Evolutionary conservation across 2,888 invertebrate genomes (phyloP), one percentile per base, ranked within the genome.

Genomic region (Autographa pulchrina): DNA sequence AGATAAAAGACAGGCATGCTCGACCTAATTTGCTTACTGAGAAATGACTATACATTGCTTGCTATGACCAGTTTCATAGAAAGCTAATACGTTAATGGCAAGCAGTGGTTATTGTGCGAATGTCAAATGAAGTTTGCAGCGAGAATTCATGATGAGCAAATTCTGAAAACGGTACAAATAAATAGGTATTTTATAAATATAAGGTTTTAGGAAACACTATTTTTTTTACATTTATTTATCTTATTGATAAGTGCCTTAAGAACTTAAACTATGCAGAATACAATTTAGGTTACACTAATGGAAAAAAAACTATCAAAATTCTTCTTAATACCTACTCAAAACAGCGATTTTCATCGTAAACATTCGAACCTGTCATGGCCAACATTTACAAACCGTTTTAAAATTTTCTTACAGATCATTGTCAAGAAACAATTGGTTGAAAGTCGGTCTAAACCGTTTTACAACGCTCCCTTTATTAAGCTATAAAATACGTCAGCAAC

Each of bases 401-500:
- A 64, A 67, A 61, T 32, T 67, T 41, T 63, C 74, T 54, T 62
- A 70, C 65, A 68, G 75, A 78, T 75, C 75, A 81, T 79, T 80
- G 68, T 62, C 67, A 60, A 75, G 75, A 82, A 85, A 85, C 83
- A 82, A 86, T 84, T 82, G 81, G 66, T 62, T 65, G 69, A 48
- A 72, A 70, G 69, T 74, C 72, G 35, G 70, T 60, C 74, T 74
- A 71, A 74, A 43, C 62, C 59, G 59, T 48, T 74, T 74, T 70
- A 70, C 41, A 69, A 70, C 78, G 6, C 5, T 77, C 70, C 75
- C 81, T 86, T 86, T 85, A 85, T 85, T 70, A 77, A 70, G 64
- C 78, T 76, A 84, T 86, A 86, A 85, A 84, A 80, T 72, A 80
- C 77, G 77, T 83, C 77, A 74, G 80, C 75, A 56, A 56, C 61